Evolutionary conservation across 2,888 invertebrate species (phyloP), one percentile per base, ranked within the genome.

Genomic region (Cyclophora albipunctata): DNA sequence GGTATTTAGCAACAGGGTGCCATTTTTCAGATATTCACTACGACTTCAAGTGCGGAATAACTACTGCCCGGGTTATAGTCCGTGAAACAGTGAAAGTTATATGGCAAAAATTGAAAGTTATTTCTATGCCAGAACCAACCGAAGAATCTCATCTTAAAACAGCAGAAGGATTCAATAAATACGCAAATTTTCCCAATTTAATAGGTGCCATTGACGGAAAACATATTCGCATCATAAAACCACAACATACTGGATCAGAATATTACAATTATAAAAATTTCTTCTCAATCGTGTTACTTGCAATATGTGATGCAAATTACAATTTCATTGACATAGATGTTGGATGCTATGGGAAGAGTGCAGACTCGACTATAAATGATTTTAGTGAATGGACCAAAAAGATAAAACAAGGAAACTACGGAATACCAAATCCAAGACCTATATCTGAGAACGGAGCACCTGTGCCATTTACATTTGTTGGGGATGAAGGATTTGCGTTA

Each of bases 1-100:
- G 50, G 52, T 54, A 54, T 52, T 42, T 57, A 46, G 57, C 52
- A 40, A 42, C 51, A 47, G 52, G 52, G 6, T 54, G 57, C 49
- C 33, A 50, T 48, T 43, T 57, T 43, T 51, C 45, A 47, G 57
- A 57, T 40, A 47, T 57, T 43, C 45, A 54, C 35, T 56, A 56
- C 46, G 50, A 53, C 52, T 57, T 49, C 47, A 52, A 50, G 47
- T 50, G 52, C 44, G 54, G 57, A 41, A 41, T 54, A 46, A 54
- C 57, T 51, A 54, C 57, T 3, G 6, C 6, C 3, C 3, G 41
- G n/a, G 7, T 6, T 5, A 41, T 41, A 41, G 6, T 41, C 41
- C 4, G 41, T 5, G 41, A 41, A 41, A 6, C 41, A 5, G 41
- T 41, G 50, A 54, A 52, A 41, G 7, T 6, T n/a, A 4, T 41